These are phyloP conservation scores for Brevimyrus niger DNA, from an alignment of 2,113 vertebrate genomes.

Conservation along the genomic window DNA sequence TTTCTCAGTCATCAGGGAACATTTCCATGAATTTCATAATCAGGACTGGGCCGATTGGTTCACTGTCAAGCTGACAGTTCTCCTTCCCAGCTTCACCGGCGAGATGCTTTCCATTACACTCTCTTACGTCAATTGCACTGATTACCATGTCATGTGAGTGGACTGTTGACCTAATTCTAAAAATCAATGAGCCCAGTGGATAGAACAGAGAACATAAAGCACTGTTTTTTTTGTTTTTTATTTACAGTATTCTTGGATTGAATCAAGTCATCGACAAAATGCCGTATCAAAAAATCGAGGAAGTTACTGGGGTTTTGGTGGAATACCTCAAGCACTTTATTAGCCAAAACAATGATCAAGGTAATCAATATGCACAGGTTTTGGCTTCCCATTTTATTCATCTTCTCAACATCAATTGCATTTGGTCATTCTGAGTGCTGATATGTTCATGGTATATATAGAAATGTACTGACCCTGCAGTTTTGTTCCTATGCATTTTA, in stretches of 20 bases:
- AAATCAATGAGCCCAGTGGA: not conserved
- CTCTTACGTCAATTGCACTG: not conserved
- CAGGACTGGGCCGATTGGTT: not conserved
- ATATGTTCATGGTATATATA: not conserved
- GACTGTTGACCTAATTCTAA: not conserved
- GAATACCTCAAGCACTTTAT: not conserved
- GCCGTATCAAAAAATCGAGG: not conserved
- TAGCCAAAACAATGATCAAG: not conserved
- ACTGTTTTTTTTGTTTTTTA: not conserved
- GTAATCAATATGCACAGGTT: not conserved
- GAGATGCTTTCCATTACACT: not conserved
- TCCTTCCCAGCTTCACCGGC: not conserved
- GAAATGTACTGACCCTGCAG: not conserved
- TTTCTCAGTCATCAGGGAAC: not conserved
- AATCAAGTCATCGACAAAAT: not conserved
- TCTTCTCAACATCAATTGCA: not conserved
- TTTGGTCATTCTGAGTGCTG: not conserved
- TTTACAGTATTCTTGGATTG: not conserved
- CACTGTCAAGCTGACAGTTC: not conserved
- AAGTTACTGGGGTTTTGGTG: not conserved
- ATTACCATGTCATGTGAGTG: not conserved
- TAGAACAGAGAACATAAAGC: not conserved
- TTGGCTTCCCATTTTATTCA: not conserved
- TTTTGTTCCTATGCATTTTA: not conserved
- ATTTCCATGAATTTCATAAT: not conserved